Evolutionary conservation across 2,888 invertebrate species (phyloP).

Genomic region (Yponomeuta malinellus): DNA sequence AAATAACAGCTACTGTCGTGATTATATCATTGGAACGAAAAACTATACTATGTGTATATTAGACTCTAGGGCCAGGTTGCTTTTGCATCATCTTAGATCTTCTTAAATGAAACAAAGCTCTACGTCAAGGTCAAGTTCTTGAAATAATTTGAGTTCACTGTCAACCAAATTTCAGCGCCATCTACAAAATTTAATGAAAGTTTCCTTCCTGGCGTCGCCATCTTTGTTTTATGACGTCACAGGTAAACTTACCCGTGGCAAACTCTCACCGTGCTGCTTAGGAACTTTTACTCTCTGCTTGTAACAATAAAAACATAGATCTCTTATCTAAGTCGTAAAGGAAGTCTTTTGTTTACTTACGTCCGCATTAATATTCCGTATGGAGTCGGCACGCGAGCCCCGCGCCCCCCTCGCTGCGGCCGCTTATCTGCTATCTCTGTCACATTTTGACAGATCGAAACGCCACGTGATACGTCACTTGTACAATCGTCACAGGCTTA

Average conservation of each 20-base stretch:
- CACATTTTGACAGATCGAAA: slow-evolving; percentile 59
- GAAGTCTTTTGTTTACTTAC: slow-evolving; percentile 38
- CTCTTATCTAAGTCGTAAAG: slow-evolving; percentile 12
- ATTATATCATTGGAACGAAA: too few relatives aligned
- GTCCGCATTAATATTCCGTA: slow-evolving; percentile 22
- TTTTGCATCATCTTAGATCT: too few relatives aligned
- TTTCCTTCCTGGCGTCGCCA: background rate
- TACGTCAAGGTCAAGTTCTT: too few relatives aligned
- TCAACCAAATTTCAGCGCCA: too few relatives aligned
- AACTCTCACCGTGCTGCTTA: background rate
- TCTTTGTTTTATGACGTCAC: background rate
- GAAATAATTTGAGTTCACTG: too few relatives aligned
- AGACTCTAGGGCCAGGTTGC: too few relatives aligned
- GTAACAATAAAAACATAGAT: slow-evolving; percentile 16
- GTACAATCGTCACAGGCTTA: slow-evolving; percentile 30
- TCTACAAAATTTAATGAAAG: too few relatives aligned
- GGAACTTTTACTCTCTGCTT: background rate
- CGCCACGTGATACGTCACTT: slow-evolving; percentile 47
- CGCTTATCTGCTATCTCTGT: slow-evolving; percentile 44
- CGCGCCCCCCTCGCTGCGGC: slow-evolving; percentile 31
- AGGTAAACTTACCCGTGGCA: background rate
- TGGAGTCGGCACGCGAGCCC: slow-evolving; percentile 28
- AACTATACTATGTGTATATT: too few relatives aligned
- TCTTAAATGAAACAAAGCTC: too few relatives aligned
- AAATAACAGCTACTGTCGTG: too few relatives aligned